These are phyloP conservation scores for Orthonyx spaldingii DNA, from an alignment of 2,113 vertebrate species.

Conservation along the genomic window DNA sequence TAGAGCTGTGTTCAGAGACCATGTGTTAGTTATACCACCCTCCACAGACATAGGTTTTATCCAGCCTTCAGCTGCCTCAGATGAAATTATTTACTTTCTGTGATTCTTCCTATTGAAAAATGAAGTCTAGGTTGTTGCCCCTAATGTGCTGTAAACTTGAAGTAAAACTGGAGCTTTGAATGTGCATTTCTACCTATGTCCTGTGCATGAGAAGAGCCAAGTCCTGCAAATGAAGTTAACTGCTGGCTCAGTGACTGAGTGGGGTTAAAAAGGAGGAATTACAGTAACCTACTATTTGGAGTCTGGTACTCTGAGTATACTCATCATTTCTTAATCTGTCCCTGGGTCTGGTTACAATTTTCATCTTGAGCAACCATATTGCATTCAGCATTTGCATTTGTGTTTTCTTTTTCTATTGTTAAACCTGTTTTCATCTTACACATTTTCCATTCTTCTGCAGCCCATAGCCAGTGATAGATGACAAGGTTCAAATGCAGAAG, in stretches of 20 bases:
- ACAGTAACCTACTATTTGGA: constrained; percentile 42
- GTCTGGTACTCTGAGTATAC: background rate
- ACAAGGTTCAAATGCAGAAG: background rate
- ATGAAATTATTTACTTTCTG: background rate
- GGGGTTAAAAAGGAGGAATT: constrained; percentile 38
- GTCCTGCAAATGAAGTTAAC: background rate
- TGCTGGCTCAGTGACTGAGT: background rate
- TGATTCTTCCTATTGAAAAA: background rate
- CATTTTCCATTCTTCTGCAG: constrained; percentile 32
- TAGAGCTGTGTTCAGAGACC: background rate
- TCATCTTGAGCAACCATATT: background rate
- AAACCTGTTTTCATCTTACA: constrained; percentile 41
- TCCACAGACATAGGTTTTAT: background rate
- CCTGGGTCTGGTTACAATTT: constrained; percentile 34
- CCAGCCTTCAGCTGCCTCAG: background rate
- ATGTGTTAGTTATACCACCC: background rate
- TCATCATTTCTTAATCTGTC: constrained; percentile 36
- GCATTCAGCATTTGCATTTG: background rate
- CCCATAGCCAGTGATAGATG: background rate
- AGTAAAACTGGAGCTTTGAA: background rate
- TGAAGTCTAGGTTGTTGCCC: background rate
- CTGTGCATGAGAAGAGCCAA: background rate
- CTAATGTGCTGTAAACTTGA: background rate
- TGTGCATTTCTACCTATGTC: background rate
- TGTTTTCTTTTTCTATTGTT: constrained; percentile 51